A percentile compares a stretch with the other conserved stretches of the same genome.
phyloP scores from a whole-genome alignment of 2,113 vertebrate genomes.

The Dissostichus mawsoni region DNA sequence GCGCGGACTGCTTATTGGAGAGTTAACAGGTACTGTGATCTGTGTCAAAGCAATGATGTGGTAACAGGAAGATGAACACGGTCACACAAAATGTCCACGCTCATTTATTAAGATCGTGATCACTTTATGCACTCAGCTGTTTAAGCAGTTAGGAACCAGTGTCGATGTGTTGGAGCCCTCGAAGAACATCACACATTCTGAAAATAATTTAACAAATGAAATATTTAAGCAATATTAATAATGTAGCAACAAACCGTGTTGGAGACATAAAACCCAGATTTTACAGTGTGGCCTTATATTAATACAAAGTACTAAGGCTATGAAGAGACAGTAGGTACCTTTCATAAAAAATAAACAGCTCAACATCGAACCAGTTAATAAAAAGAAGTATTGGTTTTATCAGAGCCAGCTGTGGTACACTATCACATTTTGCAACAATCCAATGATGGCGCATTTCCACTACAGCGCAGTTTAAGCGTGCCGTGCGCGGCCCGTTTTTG shows the following conservation, averaged over 20 bases:
- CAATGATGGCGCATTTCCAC: conserved; percentile 4
- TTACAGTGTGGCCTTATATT: background rate
- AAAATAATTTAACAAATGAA: background rate
- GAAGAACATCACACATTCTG: background rate
- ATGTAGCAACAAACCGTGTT: background rate
- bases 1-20: conserved; percentile 4
- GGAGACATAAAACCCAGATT: background rate
- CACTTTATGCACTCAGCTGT: background rate
- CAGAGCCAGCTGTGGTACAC: conserved; percentile 50
- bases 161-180: background rate
- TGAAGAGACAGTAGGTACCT: background rate
- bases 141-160: background rate
- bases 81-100: background rate
- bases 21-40: conserved; percentile 44
- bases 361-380: background rate
- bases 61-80: background rate
- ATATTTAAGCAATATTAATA: background rate
- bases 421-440: conserved; percentile 19
- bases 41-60: conserved; percentile 42
- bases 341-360: background rate
- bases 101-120: conserved; percentile 9
- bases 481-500: no score
- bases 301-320: background rate
- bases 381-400: conserved; percentile 6
- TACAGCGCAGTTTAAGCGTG: no score